phyloP scores from a whole-genome alignment of 2,888 invertebrate species.

The Clivina fossor region DNA sequence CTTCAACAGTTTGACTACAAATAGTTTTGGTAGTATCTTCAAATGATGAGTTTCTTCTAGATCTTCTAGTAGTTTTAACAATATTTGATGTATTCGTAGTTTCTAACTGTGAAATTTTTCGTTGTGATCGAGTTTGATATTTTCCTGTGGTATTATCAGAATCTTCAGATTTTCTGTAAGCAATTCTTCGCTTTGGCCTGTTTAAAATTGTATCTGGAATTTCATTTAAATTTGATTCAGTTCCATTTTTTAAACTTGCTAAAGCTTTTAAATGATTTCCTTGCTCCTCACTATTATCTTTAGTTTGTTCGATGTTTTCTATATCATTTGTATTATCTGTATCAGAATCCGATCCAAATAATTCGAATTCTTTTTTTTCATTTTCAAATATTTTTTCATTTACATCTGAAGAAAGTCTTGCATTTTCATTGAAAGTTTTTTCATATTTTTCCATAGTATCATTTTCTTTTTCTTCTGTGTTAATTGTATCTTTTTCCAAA shows the following conservation, averaged over 20 bases:
- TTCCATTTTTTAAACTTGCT: not conserved
- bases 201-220: not conserved
- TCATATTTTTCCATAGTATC: no score
- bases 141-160: not conserved
- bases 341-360: slow-evolving; percentile 22
- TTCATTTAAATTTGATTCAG: not conserved
- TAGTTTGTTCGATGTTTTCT: not conserved
- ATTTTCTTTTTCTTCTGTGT: no score
- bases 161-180: not conserved
- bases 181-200: not conserved
- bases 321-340: not conserved
- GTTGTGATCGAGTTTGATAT: not conserved
- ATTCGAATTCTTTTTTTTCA: slow-evolving; percentile 10
- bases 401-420: no score
- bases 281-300: not conserved
- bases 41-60: not conserved
- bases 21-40: not conserved
- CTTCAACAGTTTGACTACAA: not conserved
- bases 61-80: no score
- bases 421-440: no score
- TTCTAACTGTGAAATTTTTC: not conserved
- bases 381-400: no score
- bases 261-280: not conserved
- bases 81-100: no score
- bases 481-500: no score